phyloP scores from a whole-genome alignment of 2,888 invertebrate genomes.

The Eledone cirrhosa region DNA sequence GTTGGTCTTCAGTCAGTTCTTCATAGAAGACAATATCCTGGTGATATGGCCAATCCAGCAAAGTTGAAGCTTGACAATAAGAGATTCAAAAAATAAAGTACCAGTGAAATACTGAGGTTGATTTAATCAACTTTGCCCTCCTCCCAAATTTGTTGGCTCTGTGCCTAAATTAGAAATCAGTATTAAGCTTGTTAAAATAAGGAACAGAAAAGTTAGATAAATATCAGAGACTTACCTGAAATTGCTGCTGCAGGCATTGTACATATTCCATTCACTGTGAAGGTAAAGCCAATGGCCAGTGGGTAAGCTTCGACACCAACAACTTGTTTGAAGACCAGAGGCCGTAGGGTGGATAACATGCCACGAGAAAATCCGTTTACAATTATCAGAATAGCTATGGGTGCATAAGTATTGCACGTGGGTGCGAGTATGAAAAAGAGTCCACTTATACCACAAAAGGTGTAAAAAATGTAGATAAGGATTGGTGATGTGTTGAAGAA shows the following conservation, averaged over 20 bases:
- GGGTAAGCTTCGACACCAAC: constrained; percentile 1
- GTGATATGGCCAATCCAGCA: no score
- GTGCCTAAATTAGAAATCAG: no score
- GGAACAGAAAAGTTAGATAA: no score
- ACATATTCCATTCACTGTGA: neutral
- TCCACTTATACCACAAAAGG: neutral
- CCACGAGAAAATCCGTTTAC: neutral
- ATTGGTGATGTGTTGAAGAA: neutral
- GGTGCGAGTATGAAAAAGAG: neutral
- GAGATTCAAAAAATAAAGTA: no score
- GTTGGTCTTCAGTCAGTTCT: no score
- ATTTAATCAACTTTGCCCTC: no score
- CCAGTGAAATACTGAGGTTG: no score
- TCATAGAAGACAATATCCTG: no score
- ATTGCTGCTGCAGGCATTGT: neutral
- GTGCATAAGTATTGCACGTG: neutral
- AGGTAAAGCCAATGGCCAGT: neutral
- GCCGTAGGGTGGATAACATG: neutral
- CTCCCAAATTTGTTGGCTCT: neutral
- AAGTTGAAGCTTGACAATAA: no score
- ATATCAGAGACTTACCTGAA: neutral
- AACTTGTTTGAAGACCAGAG: neutral
- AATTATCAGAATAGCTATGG: neutral
- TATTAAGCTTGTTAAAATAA: no score
- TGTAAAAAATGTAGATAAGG: neutral